Percentiles rank a stretch among this genome's conserved stretches.
These are phyloP conservation scores for Drosophila mettleri DNA, from an alignment of 2,888 invertebrate species.

Conservation along the genomic window DNA sequence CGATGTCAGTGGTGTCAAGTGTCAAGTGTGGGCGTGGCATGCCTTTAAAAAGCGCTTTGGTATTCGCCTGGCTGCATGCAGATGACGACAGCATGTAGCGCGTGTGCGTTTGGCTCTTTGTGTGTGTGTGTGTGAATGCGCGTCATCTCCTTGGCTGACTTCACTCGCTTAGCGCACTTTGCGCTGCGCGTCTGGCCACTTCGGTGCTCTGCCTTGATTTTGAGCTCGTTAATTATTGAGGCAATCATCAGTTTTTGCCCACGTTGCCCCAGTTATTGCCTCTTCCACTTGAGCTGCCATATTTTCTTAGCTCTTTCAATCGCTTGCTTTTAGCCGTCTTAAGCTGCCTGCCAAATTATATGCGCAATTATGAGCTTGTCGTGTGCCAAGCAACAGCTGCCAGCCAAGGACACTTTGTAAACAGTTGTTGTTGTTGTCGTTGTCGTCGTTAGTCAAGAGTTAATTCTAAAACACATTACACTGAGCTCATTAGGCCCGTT, in stretches of 20 bases:
- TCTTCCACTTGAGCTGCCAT: not conserved
- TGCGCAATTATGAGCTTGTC: conserved; percentile 63
- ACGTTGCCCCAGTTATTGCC: not conserved
- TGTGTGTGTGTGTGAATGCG: conserved; percentile 13
- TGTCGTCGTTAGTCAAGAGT: conserved; percentile 47
- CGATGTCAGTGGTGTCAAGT: conserved; percentile 50
- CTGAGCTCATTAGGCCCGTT: conserved; percentile 64
- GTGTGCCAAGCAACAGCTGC: conserved; percentile 62
- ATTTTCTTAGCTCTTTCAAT: not conserved
- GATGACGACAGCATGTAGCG: conserved; percentile 30
- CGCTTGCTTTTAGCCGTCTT: conserved; percentile 25
- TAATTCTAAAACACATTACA: conserved; percentile 74
- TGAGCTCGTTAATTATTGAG: conserved; percentile 65
- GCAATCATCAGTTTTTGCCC: conserved; percentile 27
- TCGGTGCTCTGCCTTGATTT: conserved; percentile 33
- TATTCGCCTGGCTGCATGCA: conserved; percentile 39
- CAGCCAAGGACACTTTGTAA: conserved; percentile 39
- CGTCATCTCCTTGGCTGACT: conserved; percentile 31
- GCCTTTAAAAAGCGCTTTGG: conserved; percentile 13
- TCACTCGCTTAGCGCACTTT: conserved; percentile 18
- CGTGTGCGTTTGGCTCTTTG: no score
- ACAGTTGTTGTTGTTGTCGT: conserved; percentile 23
- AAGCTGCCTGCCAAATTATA: conserved; percentile 59
- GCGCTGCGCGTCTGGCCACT: conserved; percentile 15
- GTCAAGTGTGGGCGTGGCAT: conserved; percentile 19